Percentiles rank a stretch among this genome's conserved stretches.
phyloP scores from a whole-genome alignment of 2,797 vertebrate genomes.

The Sphenopsis melanotis region DNA sequence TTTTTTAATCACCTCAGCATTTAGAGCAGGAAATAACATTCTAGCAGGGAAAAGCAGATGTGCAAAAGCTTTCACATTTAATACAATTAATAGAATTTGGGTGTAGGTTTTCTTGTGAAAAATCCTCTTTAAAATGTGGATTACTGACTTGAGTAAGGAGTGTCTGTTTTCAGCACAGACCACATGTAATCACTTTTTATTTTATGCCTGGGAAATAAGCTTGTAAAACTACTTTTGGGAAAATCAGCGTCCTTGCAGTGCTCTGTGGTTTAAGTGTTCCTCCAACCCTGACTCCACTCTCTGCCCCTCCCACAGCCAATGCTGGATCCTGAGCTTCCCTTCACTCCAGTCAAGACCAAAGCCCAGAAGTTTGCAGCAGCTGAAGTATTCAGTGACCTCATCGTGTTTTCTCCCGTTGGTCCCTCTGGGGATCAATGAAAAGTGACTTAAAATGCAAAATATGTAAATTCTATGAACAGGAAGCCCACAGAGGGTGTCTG shows the following conservation, averaged over 20 bases:
- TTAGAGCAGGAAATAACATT: neutral
- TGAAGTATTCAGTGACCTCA: conserved; percentile 25
- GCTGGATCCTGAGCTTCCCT: neutral
- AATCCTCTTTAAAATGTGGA: neutral
- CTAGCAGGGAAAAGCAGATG: neutral
- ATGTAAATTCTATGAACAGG: neutral
- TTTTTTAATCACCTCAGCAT: neutral
- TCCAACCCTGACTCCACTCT: neutral
- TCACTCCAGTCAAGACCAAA: conserved; percentile 31
- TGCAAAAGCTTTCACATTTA: neutral
- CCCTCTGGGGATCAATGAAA: conserved; percentile 17
- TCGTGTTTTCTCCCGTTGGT: conserved; percentile 58
- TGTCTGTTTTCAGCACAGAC: neutral
- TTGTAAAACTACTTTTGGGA: neutral
- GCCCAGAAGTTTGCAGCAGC: conserved; percentile 12
- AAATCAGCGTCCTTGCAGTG: neutral
- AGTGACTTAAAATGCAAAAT: neutral
- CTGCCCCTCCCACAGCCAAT: neutral
- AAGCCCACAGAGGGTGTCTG: neutral
- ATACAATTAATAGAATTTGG: neutral
- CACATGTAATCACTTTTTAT: neutral
- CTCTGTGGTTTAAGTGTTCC: neutral
- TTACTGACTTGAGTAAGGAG: neutral
- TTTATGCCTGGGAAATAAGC: neutral
- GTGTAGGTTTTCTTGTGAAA: neutral